A percentile compares a stretch with the other conserved stretches of the same genome.
These are phyloP conservation scores for Metallyticus violacea DNA, from an alignment of 2,888 invertebrate species.

Conservation along the genomic window DNA sequence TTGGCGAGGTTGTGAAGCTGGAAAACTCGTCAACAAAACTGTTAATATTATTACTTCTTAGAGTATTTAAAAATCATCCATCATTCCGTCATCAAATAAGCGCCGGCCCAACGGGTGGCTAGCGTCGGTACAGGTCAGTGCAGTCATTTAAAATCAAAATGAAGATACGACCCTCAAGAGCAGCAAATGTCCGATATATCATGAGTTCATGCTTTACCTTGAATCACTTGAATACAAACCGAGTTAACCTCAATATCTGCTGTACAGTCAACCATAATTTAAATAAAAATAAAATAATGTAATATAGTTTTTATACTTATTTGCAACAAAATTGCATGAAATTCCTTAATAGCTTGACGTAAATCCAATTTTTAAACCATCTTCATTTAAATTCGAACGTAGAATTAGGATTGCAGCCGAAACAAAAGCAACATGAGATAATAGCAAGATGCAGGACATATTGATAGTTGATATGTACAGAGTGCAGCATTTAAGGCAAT, in stretches of 20 bases:
- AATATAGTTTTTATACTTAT: too few relatives aligned
- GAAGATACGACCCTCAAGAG: background rate
- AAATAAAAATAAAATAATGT: too few relatives aligned
- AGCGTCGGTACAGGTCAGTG: slow-evolving; percentile 57
- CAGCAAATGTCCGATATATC: background rate
- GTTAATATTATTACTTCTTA: slow-evolving; percentile 21
- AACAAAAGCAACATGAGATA: too few relatives aligned
- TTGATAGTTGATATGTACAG: too few relatives aligned
- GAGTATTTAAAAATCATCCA: slow-evolving; percentile 52
- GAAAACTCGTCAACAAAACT: background rate
- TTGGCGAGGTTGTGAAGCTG: background rate
- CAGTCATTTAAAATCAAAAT: background rate
- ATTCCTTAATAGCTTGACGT: too few relatives aligned
- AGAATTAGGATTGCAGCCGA: too few relatives aligned
- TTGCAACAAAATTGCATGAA: too few relatives aligned
- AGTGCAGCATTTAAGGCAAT: too few relatives aligned
- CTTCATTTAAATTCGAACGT: too few relatives aligned
- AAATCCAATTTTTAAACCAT: too few relatives aligned
- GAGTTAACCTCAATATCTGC: background rate
- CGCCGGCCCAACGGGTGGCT: slow-evolving; percentile 81
- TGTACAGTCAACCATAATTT: too few relatives aligned
- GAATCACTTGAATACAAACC: background rate
- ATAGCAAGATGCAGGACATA: too few relatives aligned
- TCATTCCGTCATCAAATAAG: slow-evolving; percentile 77
- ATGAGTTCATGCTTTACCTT: background rate